Percentiles rank a stretch among this genome's conserved stretches.
Evolutionary conservation across 2,888 invertebrate species (phyloP).

Genomic region (Limenitis camilla): DNA sequence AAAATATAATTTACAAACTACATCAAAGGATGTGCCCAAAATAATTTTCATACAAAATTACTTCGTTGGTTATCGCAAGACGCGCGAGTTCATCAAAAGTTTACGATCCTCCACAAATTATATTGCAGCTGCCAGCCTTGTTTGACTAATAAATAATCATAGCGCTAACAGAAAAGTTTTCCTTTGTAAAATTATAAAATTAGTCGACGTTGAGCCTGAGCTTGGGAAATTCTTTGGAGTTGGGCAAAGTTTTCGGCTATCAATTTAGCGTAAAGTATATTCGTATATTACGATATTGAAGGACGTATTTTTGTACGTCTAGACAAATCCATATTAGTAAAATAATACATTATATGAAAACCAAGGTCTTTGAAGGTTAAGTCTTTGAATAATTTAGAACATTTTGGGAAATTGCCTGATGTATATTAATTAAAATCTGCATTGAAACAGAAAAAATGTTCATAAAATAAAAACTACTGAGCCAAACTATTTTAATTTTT

Average conservation of each 20-base stretch:
- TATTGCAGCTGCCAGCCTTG: constrained; percentile 11
- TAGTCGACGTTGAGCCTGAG: constrained; percentile 26
- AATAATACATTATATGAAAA: background rate
- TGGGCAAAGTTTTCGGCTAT: constrained; percentile 39
- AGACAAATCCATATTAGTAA: background rate
- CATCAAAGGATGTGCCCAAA: background rate
- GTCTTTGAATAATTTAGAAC: no score
- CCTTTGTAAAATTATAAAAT: constrained; percentile 38
- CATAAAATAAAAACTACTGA: no score
- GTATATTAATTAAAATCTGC: no score
- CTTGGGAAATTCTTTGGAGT: constrained; percentile 31
- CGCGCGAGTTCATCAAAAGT: constrained; percentile 24
- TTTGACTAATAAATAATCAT: constrained; percentile 40
- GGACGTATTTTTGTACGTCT: background rate
- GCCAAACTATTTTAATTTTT: no score
- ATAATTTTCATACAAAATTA: constrained; percentile 6
- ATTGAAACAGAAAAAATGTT: no score
- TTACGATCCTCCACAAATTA: constrained; percentile 8
- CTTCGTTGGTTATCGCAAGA: constrained; percentile 5
- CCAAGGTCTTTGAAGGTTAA: no score
- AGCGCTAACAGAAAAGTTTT: constrained; percentile 37
- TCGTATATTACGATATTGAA: constrained; percentile 7
- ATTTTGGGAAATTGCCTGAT: no score
- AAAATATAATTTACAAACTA: background rate
- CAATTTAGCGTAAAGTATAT: constrained; percentile 41